Base-by-base conservation (phyloP, 2,113 vertebrate species). In the Carassius carassius region DNA sequence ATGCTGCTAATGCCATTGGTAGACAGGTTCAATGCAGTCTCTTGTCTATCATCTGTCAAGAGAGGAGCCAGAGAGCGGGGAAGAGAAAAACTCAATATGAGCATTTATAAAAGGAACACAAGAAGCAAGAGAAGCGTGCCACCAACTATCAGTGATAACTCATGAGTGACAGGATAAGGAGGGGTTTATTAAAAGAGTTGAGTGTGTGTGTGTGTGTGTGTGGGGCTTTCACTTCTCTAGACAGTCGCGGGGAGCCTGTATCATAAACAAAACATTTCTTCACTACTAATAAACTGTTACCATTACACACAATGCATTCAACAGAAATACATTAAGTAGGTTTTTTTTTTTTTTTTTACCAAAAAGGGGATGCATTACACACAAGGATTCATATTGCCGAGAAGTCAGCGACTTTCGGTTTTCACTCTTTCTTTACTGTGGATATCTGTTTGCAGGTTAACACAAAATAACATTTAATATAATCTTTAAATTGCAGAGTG, bases 1-100 rank as follows among this genome's bases (percentile, higher is more conserved):
- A 99, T 98, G 96, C 98, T 99, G 96, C 97, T 99, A 97, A 99
- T 98, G 96, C 97, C 95, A 92, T 95, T 96, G 95, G 97, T 97
- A 95, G 98, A 97, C 97, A 99, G 96, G 94, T 94, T 99, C 96
- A 99, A 96, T 96, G 97, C 95, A 4, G 95, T 95, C 94, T 99
- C 97, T 96, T 97, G 96, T 95, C 95, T 97, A 94, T 99, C 98
- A 97, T 99, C 98, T 99, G 96, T 93, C 94, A 94, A 88, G 92
- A 94, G 92, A 92, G 92, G 92, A 93, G 92, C 91, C 90, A 90
- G 89, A 94, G 92, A 94, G 91, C 90, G 92, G 92, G 91, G 92
- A 91, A 91, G 92, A 92, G 93, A 93, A 94, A 96, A 91, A 96
- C 94, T 95, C 96, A 91, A 96, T 95, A 95, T 94, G 92, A 95